Evolutionary conservation across 2,797 vertebrate species (phyloP).

Genomic region (Xenops minutus): DNA sequence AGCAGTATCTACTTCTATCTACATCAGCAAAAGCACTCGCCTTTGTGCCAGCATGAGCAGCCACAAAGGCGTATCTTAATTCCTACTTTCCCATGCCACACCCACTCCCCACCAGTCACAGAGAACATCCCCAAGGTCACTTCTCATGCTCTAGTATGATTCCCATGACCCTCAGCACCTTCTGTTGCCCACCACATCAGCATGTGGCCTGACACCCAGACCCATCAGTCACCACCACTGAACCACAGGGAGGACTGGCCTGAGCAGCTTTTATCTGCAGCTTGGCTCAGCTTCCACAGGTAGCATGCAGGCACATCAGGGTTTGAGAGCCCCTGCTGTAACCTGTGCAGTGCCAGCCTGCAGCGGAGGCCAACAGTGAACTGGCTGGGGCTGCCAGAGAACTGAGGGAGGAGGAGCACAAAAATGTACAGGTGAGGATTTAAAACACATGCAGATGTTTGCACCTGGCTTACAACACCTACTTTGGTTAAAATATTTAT

Average conservation of each 20-base stretch:
- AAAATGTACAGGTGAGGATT: not conserved
- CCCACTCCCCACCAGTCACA: not conserved
- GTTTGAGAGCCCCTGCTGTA: not conserved
- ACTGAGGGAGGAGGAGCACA: not conserved
- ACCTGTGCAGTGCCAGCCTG: not conserved
- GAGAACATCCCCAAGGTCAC: not conserved
- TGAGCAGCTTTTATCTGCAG: not conserved
- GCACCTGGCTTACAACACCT: not conserved
- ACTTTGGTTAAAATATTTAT: not conserved
- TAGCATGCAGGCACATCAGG: not conserved
- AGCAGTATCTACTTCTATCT: not conserved
- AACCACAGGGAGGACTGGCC: not conserved
- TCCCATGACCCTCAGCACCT: not conserved
- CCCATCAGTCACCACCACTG: rapidly evolving
- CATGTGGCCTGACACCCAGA: not conserved
- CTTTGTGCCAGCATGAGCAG: not conserved
- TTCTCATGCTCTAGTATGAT: rapidly evolving
- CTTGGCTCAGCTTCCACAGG: not conserved
- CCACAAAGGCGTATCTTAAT: not conserved
- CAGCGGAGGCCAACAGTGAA: not conserved
- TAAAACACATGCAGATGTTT: not conserved
- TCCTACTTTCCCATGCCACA: not conserved
- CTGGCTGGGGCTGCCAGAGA: not conserved
- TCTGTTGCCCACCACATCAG: not conserved
- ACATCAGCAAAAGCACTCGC: rapidly evolving